phyloP scores from a whole-genome alignment of 1,140 invertebrate genomes.

The Lepeophtheirus salmonis region DNA sequence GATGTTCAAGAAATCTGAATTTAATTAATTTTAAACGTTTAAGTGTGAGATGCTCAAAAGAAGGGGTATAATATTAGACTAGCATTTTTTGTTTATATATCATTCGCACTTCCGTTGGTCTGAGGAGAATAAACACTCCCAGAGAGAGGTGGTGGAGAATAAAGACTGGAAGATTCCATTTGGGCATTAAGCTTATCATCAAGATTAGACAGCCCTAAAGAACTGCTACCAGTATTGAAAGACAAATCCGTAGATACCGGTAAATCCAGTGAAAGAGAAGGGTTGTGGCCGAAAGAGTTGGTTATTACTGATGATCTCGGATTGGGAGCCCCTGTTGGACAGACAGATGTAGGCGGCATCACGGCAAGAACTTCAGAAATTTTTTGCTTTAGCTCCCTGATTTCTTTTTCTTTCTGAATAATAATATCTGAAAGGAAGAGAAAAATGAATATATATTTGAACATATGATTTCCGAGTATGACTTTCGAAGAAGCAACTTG shows the following conservation, averaged over 20 bases:
- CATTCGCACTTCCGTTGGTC: neutral
- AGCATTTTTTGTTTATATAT: neutral
- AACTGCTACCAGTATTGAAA: neutral
- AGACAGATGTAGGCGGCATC: conserved; percentile 40
- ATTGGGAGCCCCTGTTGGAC: neutral
- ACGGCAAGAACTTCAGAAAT: conserved; percentile 76
- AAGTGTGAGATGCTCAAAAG: too few species aligned
- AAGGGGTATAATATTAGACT: too few species aligned
- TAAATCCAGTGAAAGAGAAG: conserved; percentile 9
- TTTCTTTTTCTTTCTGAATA: conserved; percentile 34
- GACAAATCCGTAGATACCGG: conserved; percentile 11
- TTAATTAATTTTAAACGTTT: too few species aligned
- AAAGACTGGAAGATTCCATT: conserved; percentile 2
- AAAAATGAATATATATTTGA: neutral
- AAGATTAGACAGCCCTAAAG: conserved; percentile 10
- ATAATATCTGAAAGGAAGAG: conserved; percentile 12
- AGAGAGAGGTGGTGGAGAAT: neutral
- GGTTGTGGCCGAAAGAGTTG: conserved; percentile 2
- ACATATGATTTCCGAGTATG: neutral
- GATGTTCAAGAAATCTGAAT: too few species aligned
- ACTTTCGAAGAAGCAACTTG: neutral
- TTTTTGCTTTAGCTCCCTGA: conserved; percentile 68
- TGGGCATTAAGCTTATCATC: conserved; percentile 15
- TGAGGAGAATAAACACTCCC: neutral
- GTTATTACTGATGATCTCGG: neutral